Evolutionary conservation across 2,113 vertebrate genomes (phyloP).

Genomic region (Axis porcinus): DNA sequence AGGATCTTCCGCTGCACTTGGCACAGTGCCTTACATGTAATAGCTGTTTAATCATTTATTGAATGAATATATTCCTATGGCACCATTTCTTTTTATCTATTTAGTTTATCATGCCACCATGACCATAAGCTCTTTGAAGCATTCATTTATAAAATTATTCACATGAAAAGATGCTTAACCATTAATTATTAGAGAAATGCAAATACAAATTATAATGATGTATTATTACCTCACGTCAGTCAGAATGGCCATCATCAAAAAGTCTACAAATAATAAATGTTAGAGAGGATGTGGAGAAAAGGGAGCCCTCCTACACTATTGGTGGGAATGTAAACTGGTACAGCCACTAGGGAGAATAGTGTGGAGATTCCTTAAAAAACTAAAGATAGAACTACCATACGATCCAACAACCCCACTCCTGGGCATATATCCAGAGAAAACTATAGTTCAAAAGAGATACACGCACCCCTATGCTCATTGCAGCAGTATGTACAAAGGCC

Average conservation of each 20-base stretch:
- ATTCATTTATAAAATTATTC: neutral
- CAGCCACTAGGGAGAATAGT: neutral
- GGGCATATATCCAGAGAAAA: neutral
- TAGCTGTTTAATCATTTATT: neutral
- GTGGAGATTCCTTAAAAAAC: neutral
- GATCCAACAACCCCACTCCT: neutral
- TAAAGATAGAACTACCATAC: neutral
- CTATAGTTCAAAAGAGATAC: neutral
- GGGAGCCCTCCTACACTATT: neutral
- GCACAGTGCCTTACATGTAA: neutral
- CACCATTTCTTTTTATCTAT: neutral
- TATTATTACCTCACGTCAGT: neutral
- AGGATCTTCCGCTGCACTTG: neutral
- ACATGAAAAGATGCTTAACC: neutral
- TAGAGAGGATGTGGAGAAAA: neutral
- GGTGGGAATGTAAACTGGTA: neutral
- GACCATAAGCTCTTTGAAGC: neutral
- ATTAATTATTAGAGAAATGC: neutral
- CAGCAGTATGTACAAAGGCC: neutral
- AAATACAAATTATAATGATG: neutral
- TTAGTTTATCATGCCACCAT: neutral
- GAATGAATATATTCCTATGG: neutral
- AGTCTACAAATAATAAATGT: neutral
- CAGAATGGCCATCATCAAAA: neutral
- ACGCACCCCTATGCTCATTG: neutral